These are phyloP conservation scores for Xiphydria camelus DNA, from an alignment of 2,888 invertebrate species.

Conservation along the genomic window DNA sequence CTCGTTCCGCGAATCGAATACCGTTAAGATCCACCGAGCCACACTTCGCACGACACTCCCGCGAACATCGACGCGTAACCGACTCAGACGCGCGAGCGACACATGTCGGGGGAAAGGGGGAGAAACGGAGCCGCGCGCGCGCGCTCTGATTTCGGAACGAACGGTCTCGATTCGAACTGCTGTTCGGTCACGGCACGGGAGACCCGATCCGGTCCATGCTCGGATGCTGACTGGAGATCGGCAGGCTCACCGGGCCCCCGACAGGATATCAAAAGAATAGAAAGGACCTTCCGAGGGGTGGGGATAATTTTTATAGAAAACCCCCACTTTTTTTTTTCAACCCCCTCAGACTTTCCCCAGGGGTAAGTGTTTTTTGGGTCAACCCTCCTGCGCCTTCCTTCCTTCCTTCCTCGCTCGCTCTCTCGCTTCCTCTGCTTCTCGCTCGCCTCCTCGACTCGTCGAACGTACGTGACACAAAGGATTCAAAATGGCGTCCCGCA, in stretches of 20 bases:
- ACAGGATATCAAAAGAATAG: conserved; percentile 56
- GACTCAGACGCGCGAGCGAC: too few relatives aligned
- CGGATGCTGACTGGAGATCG: conserved; percentile 53
- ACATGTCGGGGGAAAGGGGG: background rate
- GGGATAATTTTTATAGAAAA: conserved; percentile 46
- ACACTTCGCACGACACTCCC: too few relatives aligned
- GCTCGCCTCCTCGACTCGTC: conserved; percentile 8
- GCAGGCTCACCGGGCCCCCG: conserved; percentile 38
- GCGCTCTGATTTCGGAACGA: background rate
- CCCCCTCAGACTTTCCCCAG: conserved; percentile 32
- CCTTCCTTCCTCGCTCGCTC: conserved; percentile 18
- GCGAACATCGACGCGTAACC: too few relatives aligned
- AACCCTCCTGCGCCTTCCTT: conserved; percentile 19
- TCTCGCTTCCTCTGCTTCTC: too few relatives aligned
- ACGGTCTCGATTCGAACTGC: background rate
- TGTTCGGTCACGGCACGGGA: conserved; percentile 3
- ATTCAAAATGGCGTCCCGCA: background rate
- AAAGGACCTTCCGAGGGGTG: conserved; percentile 42
- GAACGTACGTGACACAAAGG: background rate
- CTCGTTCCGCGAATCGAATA: too few relatives aligned
- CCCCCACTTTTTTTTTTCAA: conserved; percentile 32
- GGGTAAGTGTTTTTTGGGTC: conserved; percentile 25
- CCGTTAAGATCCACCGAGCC: too few relatives aligned
- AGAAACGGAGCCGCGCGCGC: too few relatives aligned
- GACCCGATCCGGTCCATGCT: conserved; percentile 49